Evolutionary conservation across 2,113 vertebrate genomes (phyloP), one percentile per base, ranked within the genome.

Genomic region (Origma solitaria): DNA sequence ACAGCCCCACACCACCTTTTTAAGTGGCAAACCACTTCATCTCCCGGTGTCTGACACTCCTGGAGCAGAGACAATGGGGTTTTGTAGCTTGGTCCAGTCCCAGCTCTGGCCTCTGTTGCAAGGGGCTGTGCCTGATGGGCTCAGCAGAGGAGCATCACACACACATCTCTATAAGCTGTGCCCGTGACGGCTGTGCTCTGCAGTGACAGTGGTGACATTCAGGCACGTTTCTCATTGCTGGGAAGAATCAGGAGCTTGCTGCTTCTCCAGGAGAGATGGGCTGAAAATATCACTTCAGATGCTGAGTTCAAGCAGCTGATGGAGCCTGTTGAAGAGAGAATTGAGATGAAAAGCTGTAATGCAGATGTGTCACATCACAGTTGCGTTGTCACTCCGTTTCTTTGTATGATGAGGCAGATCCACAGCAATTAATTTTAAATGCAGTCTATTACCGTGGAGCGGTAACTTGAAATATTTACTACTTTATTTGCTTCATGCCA

Each of bases 341-440:
- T 71, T 94, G 95, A 96, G 97, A 96, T 94, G 93, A 95, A 97
- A 97, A 96, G 89, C 83, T 90, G 79, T 96, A 95, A 95, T 80
- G 93, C 96, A 49, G 92, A 95, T 65, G 91, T 98, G 97, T 97
- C 97, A 96, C 94, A 86, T 97, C 96, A 89, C 4, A 12, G 89
- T 84, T 94, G 56, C 25, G 16, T 94, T 93, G 95, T 95, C 94
- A 96, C 44, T 97, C 94, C 47, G 2, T 96, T 92, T 94, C 93
- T 95, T 94, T 89, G 68, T 75, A 38, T 61, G 92, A 87, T 94
- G 86, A 7, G 45, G 91, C 77, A 90, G 96, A 97, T 96, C 97
- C 94, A 97, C 94, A 92, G 83, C 95, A 97, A 97, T 97, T 97
- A 95, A 72, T 97, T 97, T 91, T 93, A 84, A 61, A 79, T 92